phyloP scores from a whole-genome alignment of 2,113 vertebrate species.

The Chlamydotis undulata region DNA sequence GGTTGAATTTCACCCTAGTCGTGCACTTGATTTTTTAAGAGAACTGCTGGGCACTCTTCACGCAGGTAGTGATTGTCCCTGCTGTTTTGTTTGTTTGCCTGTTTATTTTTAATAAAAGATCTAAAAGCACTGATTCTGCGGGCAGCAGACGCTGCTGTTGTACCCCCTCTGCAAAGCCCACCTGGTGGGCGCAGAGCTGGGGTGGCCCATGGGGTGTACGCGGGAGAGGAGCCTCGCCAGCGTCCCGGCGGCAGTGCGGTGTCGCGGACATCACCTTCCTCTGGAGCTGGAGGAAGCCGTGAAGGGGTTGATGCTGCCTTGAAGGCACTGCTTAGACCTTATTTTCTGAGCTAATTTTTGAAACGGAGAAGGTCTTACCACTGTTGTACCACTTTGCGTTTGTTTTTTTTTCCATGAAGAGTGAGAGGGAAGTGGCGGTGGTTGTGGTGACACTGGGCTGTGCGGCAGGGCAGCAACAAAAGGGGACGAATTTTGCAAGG shows the following conservation, averaged over 20 bases:
- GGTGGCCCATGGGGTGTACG: rapidly evolving
- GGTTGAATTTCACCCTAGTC: not conserved
- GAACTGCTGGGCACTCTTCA: not conserved
- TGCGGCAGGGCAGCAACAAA: not conserved
- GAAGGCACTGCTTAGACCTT: not conserved
- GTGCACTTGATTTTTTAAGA: not conserved
- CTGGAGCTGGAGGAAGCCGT: not conserved
- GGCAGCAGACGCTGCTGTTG: not conserved
- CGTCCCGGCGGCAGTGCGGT: not conserved
- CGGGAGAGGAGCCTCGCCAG: not conserved
- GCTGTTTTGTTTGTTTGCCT: not conserved
- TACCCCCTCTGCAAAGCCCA: not conserved
- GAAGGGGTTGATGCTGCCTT: not conserved
- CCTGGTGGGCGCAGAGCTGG: not conserved
- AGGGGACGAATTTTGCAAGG: not conserved
- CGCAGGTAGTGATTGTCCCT: not conserved
- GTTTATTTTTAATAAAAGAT: not conserved
- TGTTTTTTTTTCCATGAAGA: not conserved
- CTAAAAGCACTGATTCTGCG: not conserved
- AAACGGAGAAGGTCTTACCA: not conserved
- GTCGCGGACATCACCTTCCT: not conserved
- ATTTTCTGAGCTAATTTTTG: not conserved
- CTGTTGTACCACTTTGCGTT: rapidly evolving
- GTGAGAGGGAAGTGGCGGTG: not conserved
- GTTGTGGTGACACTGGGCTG: not conserved